Evolutionary conservation across 2,888 invertebrate species (phyloP), one percentile per base, ranked within the genome.

Genomic region (Zygaena filipendulae): DNA sequence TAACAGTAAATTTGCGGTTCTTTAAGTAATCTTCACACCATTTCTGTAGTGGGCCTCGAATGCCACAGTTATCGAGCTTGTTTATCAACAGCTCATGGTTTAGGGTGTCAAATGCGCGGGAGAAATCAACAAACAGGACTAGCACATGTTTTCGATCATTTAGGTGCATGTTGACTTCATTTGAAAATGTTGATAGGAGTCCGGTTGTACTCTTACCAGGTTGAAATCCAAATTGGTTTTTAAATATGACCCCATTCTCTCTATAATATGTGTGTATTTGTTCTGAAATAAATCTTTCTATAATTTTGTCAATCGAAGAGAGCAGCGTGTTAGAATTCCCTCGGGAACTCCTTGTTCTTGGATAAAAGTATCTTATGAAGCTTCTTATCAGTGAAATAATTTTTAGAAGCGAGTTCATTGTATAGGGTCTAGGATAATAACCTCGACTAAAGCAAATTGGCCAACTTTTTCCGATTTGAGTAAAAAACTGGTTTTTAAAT

Each of bases 281-380:
- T 5, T 33, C 21, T 19, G 33, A 21, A 3, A 35, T 14, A 21
- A 22, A 35, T 24, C 30, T 32, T 27, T 35, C 38, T 8, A 35
- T 27, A 9, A 32, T 29, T 35, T 46, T 43, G 13, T 42, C 36
- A 11, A 44, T 29, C 1, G 25, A 27, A 7, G 41, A 39, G 3
- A 40, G 34, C 6, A 45, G 16, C 2, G 43, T 40, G n/a, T n/a
- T n/a, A n/a, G n/a, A n/a, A n/a, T n/a, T n/a, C n/a, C n/a, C n/a
- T n/a, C n/a, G n/a, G n/a, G n/a, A n/a, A n/a, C n/a, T n/a, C n/a
- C n/a, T n/a, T n/a, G n/a, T n/a, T n/a, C n/a, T n/a, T n/a, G n/a
- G n/a, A n/a, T n/a, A n/a, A n/a, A n/a, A n/a, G n/a, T n/a, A n/a
- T n/a, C n/a, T n/a, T n/a, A n/a, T n/a, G n/a, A n/a, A n/a, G n/a